Conservation (phyloP, 2,888 invertebrate genomes). For the Heliconius charithonia region DNA sequence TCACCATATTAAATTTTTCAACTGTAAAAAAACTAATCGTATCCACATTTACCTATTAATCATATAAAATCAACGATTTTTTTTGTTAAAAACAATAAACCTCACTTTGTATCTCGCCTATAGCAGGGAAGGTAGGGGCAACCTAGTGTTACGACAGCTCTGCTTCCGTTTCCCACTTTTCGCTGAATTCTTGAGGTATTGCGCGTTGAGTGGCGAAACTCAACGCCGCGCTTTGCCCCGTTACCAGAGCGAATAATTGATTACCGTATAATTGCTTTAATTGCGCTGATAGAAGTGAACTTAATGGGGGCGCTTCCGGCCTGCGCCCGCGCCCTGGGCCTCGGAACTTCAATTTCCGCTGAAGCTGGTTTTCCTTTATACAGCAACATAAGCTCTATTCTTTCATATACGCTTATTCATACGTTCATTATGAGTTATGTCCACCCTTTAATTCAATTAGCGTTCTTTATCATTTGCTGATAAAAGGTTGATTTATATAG, state of each 20-base stretch:
- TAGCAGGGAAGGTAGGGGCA: too few relatives aligned
- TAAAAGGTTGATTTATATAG: background rate
- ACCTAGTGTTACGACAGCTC: too few relatives aligned
- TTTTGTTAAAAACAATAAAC: too few relatives aligned
- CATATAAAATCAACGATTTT: too few relatives aligned
- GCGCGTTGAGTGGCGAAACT: too few relatives aligned
- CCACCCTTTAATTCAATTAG: constrained; percentile 27
- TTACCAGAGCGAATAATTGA: background rate
- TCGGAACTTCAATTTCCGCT: constrained; percentile 79
- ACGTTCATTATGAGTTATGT: constrained; percentile 31
- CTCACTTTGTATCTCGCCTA: too few relatives aligned
- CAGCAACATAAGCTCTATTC: constrained; percentile 57
- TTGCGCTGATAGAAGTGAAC: constrained; percentile 58
- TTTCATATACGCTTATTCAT: constrained; percentile 35
- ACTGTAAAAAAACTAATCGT: too few relatives aligned
- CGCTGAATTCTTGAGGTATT: too few relatives aligned
- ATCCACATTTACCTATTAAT: too few relatives aligned
- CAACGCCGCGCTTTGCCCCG: too few relatives aligned
- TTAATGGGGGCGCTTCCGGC: constrained; percentile 67
- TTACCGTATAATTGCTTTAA: constrained; percentile 60
- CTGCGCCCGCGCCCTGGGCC: constrained; percentile 67
- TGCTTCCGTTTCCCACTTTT: too few relatives aligned
- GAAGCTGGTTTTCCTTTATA: constrained; percentile 72
- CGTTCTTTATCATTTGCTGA: constrained; percentile 10
- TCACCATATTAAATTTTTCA: too few relatives aligned